These are phyloP conservation scores for Aramus guarauna DNA, from an alignment of 2,113 vertebrate species.

Conservation along the genomic window DNA sequence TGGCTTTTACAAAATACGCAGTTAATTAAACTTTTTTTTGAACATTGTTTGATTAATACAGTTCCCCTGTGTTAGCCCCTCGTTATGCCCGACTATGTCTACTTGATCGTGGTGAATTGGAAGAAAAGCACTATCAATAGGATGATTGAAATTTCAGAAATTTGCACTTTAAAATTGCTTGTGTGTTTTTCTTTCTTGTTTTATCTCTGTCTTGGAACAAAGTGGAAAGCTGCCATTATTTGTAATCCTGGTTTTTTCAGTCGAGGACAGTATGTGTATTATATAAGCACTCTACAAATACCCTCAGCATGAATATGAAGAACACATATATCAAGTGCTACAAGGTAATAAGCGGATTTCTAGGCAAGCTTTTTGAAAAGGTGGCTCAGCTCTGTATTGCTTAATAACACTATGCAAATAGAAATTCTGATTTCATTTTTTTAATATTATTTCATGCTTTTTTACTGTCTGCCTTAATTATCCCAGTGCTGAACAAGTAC, in stretches of 20 bases:
- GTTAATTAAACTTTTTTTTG: conserved; percentile 71
- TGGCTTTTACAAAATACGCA: conserved; percentile 69
- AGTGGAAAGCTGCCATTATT: not conserved
- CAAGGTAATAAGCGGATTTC: conserved; percentile 13
- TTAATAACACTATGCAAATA: conserved; percentile 42
- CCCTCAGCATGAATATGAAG: not conserved
- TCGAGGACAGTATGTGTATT: not conserved
- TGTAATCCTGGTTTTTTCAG: not conserved
- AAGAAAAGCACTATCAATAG: not conserved
- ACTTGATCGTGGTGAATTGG: not conserved
- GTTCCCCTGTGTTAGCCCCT: conserved; percentile 45
- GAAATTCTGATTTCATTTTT: conserved; percentile 56
- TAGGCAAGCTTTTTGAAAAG: conserved; percentile 18
- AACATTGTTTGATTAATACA: conserved; percentile 61
- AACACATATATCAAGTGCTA: not conserved
- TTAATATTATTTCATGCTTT: conserved; percentile 46
- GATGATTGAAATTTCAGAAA: not conserved
- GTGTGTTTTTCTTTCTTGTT: not conserved
- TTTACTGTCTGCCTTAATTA: conserved; percentile 64
- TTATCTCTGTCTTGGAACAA: not conserved
- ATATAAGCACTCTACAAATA: not conserved
- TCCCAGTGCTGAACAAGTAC: conserved; percentile 44
- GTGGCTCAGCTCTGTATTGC: conserved; percentile 15
- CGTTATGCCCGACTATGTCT: not conserved
- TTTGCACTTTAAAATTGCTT: not conserved